Base-by-base conservation (phyloP, 2,113 vertebrate species). In the Brienomyrus longianalis region DNA sequence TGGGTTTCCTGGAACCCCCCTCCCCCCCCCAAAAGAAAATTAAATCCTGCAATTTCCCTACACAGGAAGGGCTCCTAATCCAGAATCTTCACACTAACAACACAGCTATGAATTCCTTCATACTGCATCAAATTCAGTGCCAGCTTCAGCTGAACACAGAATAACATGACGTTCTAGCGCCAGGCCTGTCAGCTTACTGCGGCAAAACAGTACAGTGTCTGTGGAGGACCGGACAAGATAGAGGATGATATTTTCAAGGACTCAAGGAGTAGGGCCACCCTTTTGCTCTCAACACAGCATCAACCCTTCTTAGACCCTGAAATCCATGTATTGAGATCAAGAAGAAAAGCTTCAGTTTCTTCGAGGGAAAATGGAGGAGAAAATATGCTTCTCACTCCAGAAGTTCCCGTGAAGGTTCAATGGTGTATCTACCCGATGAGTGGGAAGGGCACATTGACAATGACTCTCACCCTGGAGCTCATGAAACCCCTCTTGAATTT, bases 31-130 rank as follows among this genome's bases (percentile, higher is more conserved):
- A 66, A 50, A 77, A 21, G 21, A 56, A 56, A 21, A 56, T 6
- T 19, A 10, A 21, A 19, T n/a, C 21, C 47, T 23, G 47, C 59
- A 45, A 45, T 74, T 59, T 66, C 62, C 45, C n/a, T 48, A 15
- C 45, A 39, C 39, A 77, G 84, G 59, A 70, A 21, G 84, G 31
- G 17, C 47, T 17, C 35, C 21, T 52, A 86, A 35, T 31, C 62
- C 66, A 9, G 4, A 47, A 31, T 85, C 23, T 27, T 31, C n/a
- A 87, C 43, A 83, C 89, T 50, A 47, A 90, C 45, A 90, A 9
- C 84, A 70, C 89, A 27, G n/a, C n/a, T 31, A 89, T 56, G 39
- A 89, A 86, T 48, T 74, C 88, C 62, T 48, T 48, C 8, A 31
- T 27, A 9, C 17, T 21, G 59, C 62, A 50, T 27, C 59, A 48